phyloP scores from a whole-genome alignment of 2,888 invertebrate species.

The Panopea generosa region DNA sequence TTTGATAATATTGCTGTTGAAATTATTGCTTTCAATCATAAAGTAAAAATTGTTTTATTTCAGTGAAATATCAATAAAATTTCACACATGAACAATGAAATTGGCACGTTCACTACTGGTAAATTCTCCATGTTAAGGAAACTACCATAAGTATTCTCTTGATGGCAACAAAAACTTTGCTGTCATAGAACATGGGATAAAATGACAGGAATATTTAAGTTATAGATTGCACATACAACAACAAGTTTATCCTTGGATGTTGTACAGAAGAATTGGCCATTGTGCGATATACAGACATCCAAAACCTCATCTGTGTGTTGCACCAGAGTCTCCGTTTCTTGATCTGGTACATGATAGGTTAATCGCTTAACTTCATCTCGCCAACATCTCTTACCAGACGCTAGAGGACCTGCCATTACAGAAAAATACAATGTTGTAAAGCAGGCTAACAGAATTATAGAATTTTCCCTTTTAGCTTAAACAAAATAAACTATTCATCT shows the following conservation, averaged over 20 bases:
- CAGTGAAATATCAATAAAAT: no score
- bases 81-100: no score
- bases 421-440: not conserved
- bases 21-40: no score
- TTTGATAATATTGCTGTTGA: no score
- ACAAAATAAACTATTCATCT: not conserved
- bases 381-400: constrained; percentile 53
- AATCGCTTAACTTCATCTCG: constrained; percentile 67
- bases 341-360: constrained; percentile 60
- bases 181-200: no score
- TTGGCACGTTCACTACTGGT: no score
- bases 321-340: constrained; percentile 86
- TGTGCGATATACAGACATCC: constrained; percentile 93
- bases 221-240: constrained; percentile 87
- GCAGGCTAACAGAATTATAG: not conserved
- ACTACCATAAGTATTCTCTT: no score
- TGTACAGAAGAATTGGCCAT: constrained; percentile 93
- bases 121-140: no score
- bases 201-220: no score
- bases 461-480: not conserved
- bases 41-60: no score
- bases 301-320: constrained; percentile 91
- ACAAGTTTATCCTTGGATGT: constrained; percentile 94
- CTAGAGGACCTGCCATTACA: constrained; percentile 10
- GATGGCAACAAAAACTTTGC: no score